Conservation (phyloP, 2,888 invertebrate genomes). For the Acanthosepion esculentum region DNA sequence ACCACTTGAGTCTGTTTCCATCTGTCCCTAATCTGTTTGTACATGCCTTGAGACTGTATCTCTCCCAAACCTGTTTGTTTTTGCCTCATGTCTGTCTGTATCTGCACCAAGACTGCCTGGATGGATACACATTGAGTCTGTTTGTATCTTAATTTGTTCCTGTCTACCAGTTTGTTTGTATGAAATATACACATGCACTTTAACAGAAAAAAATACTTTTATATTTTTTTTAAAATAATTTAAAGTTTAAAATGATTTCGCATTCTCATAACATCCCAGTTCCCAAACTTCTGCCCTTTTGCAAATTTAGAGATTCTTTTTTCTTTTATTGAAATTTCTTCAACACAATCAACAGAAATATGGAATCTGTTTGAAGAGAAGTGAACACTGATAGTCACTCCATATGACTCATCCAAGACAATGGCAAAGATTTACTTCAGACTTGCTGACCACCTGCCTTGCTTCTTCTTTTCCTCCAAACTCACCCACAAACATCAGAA, state of each 20-base stretch:
- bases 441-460: not conserved
- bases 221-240: not conserved
- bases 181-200: too few relatives aligned
- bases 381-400: not conserved
- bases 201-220: too few relatives aligned
- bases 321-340: not conserved
- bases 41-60: too few relatives aligned
- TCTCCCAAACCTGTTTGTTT: too few relatives aligned
- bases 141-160: too few relatives aligned
- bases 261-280: not conserved
- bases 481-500: not conserved
- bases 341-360: not conserved
- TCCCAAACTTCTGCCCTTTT: not conserved
- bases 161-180: too few relatives aligned
- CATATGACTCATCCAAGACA: not conserved
- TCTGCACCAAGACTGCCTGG: too few relatives aligned
- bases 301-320: not conserved
- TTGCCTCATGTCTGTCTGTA: too few relatives aligned
- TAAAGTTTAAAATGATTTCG: not conserved
- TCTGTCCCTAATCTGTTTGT: too few relatives aligned
- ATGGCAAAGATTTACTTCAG: not conserved
- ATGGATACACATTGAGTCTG: too few relatives aligned
- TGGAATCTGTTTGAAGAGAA: not conserved
- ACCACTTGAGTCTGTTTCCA: too few relatives aligned
- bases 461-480: not conserved